A percentile compares a stretch with the other conserved stretches of the same genome.
Conservation (phyloP, 2,888 invertebrate genomes). For the Pristionchus maxplancki region DNA sequence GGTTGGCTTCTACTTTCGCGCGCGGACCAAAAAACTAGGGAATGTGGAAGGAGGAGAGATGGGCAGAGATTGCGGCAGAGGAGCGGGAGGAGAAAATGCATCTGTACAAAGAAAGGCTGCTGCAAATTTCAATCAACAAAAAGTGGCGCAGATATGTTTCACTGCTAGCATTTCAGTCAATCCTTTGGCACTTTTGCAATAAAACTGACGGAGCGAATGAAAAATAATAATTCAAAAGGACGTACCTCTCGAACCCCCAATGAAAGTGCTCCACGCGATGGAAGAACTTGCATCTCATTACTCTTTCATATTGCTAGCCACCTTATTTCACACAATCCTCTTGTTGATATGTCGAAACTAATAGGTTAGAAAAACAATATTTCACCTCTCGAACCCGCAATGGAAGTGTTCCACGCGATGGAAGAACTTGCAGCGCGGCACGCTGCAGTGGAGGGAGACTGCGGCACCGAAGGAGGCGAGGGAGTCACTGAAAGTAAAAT, state of each 20-base stretch:
- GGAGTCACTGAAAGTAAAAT: background rate
- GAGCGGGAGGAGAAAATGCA: conserved; percentile 13
- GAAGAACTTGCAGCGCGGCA: background rate
- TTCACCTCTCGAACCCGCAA: background rate
- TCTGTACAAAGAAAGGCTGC: no score
- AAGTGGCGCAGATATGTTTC: background rate
- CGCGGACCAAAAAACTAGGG: background rate
- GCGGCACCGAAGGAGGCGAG: background rate
- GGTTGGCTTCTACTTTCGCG: no score
- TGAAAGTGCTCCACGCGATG: background rate
- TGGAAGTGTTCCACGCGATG: background rate
- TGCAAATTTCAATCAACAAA: no score
- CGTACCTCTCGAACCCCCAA: background rate
- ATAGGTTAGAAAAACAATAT: background rate
- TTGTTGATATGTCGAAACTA: background rate
- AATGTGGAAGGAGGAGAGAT: conserved; percentile 26
- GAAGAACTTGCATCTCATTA: background rate
- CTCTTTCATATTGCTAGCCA: no score
- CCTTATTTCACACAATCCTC: no score
- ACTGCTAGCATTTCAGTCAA: background rate
- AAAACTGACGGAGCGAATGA: no score
- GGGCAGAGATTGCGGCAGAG: background rate
- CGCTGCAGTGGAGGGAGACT: background rate
- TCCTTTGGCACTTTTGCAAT: no score
- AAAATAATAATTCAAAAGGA: background rate